Percentiles rank a stretch among this genome's conserved stretches.
Evolutionary conservation across 2,888 invertebrate genomes (phyloP).

Genomic region (Laothoe populi): DNA sequence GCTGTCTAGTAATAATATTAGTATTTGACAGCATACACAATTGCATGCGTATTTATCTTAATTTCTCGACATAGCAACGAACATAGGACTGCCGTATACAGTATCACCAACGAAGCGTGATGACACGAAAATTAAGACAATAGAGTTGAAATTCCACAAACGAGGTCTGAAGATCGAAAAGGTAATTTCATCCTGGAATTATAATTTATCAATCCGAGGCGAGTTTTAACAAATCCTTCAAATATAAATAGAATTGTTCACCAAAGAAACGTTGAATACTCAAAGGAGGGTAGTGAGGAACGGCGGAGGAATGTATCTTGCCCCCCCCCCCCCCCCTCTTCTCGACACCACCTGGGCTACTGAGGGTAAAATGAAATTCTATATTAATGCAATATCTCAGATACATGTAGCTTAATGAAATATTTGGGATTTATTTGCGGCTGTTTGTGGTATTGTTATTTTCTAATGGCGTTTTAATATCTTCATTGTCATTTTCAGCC

Average conservation of each 20-base stretch:
- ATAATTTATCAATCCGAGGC: not conserved
- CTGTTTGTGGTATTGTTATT: not conserved
- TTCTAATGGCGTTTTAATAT: not conserved
- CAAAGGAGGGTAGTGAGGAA: slow-evolving; percentile 14
- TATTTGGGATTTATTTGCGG: slow-evolving; percentile 33
- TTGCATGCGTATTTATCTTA: no score
- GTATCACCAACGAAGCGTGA: no score
- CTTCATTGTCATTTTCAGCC: not conserved
- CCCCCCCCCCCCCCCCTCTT: not conserved
- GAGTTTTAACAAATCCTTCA: not conserved
- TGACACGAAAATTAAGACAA: no score
- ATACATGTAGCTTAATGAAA: slow-evolving; percentile 34
- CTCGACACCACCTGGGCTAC: slow-evolving; percentile 10
- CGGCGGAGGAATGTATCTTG: slow-evolving; percentile 6
- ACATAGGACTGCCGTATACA: no score
- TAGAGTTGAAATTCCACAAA: no score
- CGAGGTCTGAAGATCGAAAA: not conserved
- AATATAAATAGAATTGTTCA: slow-evolving; percentile 15
- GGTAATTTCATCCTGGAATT: not conserved
- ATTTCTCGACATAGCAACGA: no score
- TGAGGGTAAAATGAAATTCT: slow-evolving; percentile 35
- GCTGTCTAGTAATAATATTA: no score
- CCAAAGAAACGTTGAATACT: slow-evolving; percentile 6
- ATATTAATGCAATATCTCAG: slow-evolving; percentile 38
- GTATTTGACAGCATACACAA: no score